Evolutionary conservation across 2,888 invertebrate genomes (phyloP).

Genomic region (Patella ulyssiponensis): DNA sequence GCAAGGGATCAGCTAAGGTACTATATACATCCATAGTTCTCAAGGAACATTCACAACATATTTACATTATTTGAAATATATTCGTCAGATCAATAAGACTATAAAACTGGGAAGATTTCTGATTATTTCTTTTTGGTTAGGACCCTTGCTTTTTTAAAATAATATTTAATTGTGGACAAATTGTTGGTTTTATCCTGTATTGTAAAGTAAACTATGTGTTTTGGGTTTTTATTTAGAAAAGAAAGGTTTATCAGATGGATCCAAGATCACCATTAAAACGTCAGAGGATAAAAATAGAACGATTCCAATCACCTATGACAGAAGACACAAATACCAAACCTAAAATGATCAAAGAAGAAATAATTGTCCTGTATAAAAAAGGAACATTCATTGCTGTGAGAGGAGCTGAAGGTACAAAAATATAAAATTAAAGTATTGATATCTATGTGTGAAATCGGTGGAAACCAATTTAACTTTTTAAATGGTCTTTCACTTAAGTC

Average conservation of each 20-base stretch:
- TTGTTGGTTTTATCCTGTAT: background rate
- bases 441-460: too few species aligned
- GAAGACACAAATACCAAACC: slow-evolving; percentile 53
- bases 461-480: background rate
- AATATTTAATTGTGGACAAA: background rate
- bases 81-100: too few species aligned
- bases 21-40: background rate
- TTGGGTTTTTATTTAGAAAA: slow-evolving; percentile 20
- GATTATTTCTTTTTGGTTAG: background rate
- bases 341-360: slow-evolving; percentile 78
- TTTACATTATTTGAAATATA: background rate
- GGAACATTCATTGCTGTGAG: slow-evolving; percentile 91
- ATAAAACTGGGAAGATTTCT: too few species aligned
- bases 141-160: background rate
- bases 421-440: too few species aligned
- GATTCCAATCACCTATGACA: slow-evolving; percentile 63
- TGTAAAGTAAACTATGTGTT: background rate
- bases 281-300: slow-evolving; percentile 60
- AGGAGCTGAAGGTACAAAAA: slow-evolving; percentile 82
- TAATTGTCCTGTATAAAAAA: slow-evolving; percentile 90
- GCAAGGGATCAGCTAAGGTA: slow-evolving; percentile 15
- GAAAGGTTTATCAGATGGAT: slow-evolving; percentile 44
- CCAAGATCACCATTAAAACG: slow-evolving; percentile 60
- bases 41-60: background rate
- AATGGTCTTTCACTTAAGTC: background rate